Base-by-base conservation (phyloP, 2,797 vertebrate genomes). In the Lepilemur septentrionalis region DNA sequence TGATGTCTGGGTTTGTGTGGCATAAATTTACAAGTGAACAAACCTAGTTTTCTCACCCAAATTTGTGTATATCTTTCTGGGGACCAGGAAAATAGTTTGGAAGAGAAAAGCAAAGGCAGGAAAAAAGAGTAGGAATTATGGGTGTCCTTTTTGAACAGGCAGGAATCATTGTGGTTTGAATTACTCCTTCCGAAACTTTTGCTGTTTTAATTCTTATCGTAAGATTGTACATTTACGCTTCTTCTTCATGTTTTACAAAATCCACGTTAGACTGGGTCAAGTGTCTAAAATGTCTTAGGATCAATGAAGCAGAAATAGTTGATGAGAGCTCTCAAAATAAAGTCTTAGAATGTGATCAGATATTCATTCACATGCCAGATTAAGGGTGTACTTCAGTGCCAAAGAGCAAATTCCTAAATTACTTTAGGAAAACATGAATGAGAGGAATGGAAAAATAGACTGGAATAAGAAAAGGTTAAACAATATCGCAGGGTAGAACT, bases 351-450 rank as follows among this genome's bases (percentile, higher is more conserved):
- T 84, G 41, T 63, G 38, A 59, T 69, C 41, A 50, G 61, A 20
- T 85, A 69, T 35, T 86, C 76, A 70, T 43, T 80, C 67, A 72
- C 61, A 69, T 82, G 65, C 30, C 83, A 85, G 59, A 72, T 55
- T 15, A 75, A 82, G 50, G 41, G 50, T 50, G 91, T 43, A 61
- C 28, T 28, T 57, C 4, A 12, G 20, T 85, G 75, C 38, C 89
- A 91, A 89, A 87, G 7, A 86, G 30, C 48, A 91, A 83, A 84
- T 90, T 95, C 89, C 92, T 95, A 35, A 88, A n/a, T 35, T 67
- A 59, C 69, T 70, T 92, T 50, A 80, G 67, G 76, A 91, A 95
- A 97, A 67, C 32, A 72, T 61, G n/a, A 80, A 87, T 67, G 32
- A 81, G 88, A 92, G 2, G 28, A 82, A 38, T 81, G 28, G 63